These are phyloP conservation scores for Drosophila ambigua DNA, from an alignment of 1,140 invertebrate species.

Conservation along the genomic window DNA sequence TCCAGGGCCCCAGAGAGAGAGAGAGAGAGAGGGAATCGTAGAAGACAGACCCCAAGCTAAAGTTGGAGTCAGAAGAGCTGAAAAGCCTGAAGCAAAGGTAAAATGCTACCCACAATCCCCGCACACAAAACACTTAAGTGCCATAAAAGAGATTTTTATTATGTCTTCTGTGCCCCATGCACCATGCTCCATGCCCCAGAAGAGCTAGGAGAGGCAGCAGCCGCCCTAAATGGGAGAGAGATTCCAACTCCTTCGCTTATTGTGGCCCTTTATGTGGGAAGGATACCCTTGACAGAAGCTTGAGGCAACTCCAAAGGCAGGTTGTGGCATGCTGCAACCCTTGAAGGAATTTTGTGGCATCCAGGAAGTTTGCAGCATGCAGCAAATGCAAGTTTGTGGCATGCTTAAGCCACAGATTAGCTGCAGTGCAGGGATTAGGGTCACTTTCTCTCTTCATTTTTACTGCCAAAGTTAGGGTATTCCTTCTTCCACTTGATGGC, in stretches of 20 bases:
- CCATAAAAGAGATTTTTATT: slow-evolving; percentile 82
- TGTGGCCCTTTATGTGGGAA: too few relatives aligned
- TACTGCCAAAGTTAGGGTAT: slow-evolving; percentile 21
- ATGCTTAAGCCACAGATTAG: too few relatives aligned
- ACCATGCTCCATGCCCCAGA: slow-evolving; percentile 28
- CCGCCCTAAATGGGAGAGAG: too few relatives aligned
- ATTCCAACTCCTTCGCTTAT: too few relatives aligned
- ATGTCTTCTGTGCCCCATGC: slow-evolving; percentile 64
- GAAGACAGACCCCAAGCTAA: slow-evolving; percentile 14
- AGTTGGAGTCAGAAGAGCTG: slow-evolving; percentile 17
- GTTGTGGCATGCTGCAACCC: too few relatives aligned
- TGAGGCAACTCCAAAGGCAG: too few relatives aligned
- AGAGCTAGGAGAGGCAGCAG: slow-evolving; percentile 5
- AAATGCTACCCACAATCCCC: slow-evolving; percentile 80
- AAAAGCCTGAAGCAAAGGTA: slow-evolving; percentile 53
- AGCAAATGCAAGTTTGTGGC: too few relatives aligned
- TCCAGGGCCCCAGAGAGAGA: slow-evolving; percentile 12
- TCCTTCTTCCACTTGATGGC: background rate
- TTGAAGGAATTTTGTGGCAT: too few relatives aligned
- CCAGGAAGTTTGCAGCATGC: too few relatives aligned
- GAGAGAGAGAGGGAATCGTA: background rate
- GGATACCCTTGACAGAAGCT: too few relatives aligned
- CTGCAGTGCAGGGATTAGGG: too few relatives aligned
- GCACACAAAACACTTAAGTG: slow-evolving; percentile 78
- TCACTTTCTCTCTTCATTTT: slow-evolving; percentile 8